A percentile compares a stretch with the other conserved stretches of the same genome.
Evolutionary conservation across 2,797 vertebrate genomes (phyloP).

Genomic region (Chelon labrosus): DNA sequence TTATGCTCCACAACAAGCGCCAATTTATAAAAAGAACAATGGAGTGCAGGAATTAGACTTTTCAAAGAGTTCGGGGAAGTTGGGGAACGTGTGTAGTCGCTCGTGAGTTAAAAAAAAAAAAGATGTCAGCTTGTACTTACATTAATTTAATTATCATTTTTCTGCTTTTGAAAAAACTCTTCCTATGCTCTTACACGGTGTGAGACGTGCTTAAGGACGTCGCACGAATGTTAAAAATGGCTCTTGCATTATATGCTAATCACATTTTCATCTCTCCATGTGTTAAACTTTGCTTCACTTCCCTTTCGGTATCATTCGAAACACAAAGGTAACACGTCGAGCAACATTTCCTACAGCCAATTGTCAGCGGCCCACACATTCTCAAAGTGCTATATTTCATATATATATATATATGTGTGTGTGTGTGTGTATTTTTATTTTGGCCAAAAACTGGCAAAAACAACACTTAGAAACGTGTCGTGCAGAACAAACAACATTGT

Average conservation of each 20-base stretch:
- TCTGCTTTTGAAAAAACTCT: too few species aligned
- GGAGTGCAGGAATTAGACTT: constrained; percentile 61
- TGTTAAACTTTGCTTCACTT: constrained; percentile 19
- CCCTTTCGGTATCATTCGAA: constrained; percentile 27
- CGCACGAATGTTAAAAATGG: background rate
- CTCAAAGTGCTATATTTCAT: constrained; percentile 11
- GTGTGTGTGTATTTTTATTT: background rate
- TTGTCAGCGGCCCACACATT: constrained; percentile 49
- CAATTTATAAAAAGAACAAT: constrained; percentile 72
- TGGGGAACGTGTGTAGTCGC: constrained; percentile 22
- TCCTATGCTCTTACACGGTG: too few species aligned
- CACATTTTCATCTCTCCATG: background rate
- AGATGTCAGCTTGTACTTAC: background rate
- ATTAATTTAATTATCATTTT: background rate
- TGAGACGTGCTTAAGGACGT: too few species aligned
- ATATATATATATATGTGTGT: background rate
- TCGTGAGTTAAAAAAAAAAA: constrained; percentile 9
- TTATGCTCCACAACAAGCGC: constrained; percentile 55
- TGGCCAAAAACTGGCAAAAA: constrained; percentile 8
- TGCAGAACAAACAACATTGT: background rate
- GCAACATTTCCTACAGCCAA: constrained; percentile 28
- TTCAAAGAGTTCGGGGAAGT: constrained; percentile 56
- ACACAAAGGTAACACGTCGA: constrained; percentile 30
- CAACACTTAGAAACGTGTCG: background rate
- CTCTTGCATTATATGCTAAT: background rate